phyloP scores from a whole-genome alignment of 2,888 invertebrate species.

The Polydrusus tereticollis region DNA sequence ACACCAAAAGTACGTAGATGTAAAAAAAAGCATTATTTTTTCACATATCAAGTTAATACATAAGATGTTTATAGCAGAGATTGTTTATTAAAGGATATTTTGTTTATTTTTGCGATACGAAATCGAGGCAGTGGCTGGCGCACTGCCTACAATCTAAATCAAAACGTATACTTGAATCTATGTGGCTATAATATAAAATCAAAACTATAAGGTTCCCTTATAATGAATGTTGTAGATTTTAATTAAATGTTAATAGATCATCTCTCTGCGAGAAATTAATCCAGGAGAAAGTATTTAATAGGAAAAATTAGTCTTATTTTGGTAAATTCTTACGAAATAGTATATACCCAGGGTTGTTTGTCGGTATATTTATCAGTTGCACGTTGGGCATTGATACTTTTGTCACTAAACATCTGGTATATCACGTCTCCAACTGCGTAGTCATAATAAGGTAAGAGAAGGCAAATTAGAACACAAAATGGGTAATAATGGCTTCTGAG shows the following conservation, averaged over 20 bases:
- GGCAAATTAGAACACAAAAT: too few species aligned
- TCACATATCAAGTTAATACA: constrained; percentile 57
- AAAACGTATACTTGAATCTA: constrained; percentile 32
- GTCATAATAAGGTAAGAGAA: too few species aligned
- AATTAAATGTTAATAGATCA: constrained; percentile 27
- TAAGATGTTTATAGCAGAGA: constrained; percentile 49
- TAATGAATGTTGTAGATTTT: constrained; percentile 25
- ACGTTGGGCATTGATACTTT: too few species aligned
- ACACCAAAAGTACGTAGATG: constrained; percentile 49
- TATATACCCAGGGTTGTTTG: too few species aligned
- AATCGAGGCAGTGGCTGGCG: neutral
- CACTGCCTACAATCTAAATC: constrained; percentile 1
- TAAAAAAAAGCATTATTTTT: constrained; percentile 52
- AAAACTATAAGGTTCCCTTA: constrained; percentile 12
- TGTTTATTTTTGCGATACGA: constrained; percentile 39
- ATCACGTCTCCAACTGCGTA: too few species aligned
- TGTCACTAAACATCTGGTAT: too few species aligned
- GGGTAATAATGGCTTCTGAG: too few species aligned
- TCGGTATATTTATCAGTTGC: too few species aligned
- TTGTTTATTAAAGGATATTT: constrained; percentile 39
- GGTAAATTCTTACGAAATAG: neutral
- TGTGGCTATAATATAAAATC: constrained; percentile 41
- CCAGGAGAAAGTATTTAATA: constrained; percentile 5
- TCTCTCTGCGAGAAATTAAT: constrained; percentile 9
- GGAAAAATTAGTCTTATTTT: constrained; percentile 10